Conservation (phyloP, 2,797 vertebrate genomes). For the Myoxocephalus aenaeus region DNA sequence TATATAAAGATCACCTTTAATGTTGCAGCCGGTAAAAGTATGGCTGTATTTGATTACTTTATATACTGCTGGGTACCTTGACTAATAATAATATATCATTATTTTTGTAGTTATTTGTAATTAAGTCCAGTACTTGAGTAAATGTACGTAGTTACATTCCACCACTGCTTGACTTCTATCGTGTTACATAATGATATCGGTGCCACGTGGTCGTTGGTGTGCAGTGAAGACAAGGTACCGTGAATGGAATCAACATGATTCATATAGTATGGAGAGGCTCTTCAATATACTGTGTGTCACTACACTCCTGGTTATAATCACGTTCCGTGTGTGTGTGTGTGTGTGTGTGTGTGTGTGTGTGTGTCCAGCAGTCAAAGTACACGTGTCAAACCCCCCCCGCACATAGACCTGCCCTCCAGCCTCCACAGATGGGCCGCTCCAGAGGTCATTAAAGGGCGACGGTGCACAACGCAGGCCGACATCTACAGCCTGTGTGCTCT, state of each 20-base stretch:
- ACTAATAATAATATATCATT: no score
- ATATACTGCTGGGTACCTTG: no score
- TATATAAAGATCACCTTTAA: no score
- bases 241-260: background rate
- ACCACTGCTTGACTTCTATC: background rate
- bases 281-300: background rate
- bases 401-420: constrained; percentile 56
- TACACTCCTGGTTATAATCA: background rate
- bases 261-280: background rate
- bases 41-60: no score
- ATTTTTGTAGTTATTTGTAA: no score
- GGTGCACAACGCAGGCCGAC: constrained; percentile 76
- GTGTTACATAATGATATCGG: background rate
- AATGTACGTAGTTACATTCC: no score
- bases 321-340: background rate
- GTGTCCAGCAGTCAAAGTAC: constrained; percentile 4
- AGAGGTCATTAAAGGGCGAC: constrained; percentile 71
- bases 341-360: background rate
- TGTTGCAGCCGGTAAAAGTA: no score
- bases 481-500: constrained; percentile 82
- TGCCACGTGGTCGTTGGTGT: background rate
- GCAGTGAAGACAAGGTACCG: background rate
- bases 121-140: background rate
- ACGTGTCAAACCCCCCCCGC: constrained; percentile 1
- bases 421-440: constrained; percentile 83